A percentile compares a stretch with the other conserved stretches of the same genome.
phyloP scores from a whole-genome alignment of 1,140 invertebrate species.

The Pteromalus puparum region DNA sequence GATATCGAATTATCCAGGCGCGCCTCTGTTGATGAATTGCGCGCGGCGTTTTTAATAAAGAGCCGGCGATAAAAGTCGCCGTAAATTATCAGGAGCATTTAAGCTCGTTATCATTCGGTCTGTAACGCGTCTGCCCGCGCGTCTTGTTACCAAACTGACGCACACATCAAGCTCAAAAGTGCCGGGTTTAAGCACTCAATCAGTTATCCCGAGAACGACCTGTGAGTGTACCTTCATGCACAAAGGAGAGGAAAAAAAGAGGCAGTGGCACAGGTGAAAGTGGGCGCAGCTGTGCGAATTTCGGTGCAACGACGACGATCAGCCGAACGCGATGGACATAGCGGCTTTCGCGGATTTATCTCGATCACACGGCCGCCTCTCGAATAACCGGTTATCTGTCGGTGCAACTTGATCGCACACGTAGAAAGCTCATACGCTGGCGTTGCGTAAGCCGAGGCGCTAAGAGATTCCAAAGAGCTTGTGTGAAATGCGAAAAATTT shows the following conservation, averaged over 20 bases:
- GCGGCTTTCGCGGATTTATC: constrained; percentile 64
- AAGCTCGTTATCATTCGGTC: constrained; percentile 9
- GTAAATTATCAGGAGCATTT: neutral
- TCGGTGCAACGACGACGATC: constrained; percentile 30
- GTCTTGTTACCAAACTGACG: neutral
- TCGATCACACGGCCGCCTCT: constrained; percentile 51
- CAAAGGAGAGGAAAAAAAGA: neutral
- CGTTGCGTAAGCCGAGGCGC: constrained; percentile 60
- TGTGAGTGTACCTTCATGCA: neutral
- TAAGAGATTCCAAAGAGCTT: constrained; percentile 57
- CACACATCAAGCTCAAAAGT: neutral
- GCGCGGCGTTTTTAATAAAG: neutral
- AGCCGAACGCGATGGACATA: constrained; percentile 49
- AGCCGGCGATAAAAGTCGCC: neutral
- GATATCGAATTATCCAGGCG: neutral
- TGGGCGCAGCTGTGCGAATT: constrained; percentile 17
- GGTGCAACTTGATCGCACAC: constrained; percentile 47
- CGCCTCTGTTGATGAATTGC: neutral
- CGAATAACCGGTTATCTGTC: constrained; percentile 28
- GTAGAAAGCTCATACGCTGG: constrained; percentile 64
- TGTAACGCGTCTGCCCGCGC: too few species aligned
- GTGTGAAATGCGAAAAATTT: constrained; percentile 51
- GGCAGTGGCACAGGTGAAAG: constrained; percentile 26
- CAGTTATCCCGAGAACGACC: neutral
- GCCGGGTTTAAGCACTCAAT: neutral